phyloP scores from a whole-genome alignment of 2,113 vertebrate genomes.

The Spea bombifrons region DNA sequence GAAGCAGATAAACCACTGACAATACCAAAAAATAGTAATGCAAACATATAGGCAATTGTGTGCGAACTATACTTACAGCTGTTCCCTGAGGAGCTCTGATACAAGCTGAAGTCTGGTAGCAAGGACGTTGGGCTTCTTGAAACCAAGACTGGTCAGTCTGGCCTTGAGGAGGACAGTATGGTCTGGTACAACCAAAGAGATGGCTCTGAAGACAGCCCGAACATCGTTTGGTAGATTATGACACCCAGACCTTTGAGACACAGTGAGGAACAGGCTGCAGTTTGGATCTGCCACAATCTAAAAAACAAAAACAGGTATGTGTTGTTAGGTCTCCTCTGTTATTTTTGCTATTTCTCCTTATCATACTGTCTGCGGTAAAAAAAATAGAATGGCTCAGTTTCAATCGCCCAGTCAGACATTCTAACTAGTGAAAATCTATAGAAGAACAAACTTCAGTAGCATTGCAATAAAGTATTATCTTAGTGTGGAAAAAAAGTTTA shows the following conservation, averaged over 20 bases:
- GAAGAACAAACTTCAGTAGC: no score
- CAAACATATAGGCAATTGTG: no score
- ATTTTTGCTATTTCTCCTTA: background rate
- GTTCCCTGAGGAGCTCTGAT: slow-evolving; percentile 38
- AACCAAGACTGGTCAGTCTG: slow-evolving; percentile 43
- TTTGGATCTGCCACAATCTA: slow-evolving; percentile 27
- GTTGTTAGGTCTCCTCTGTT: no score
- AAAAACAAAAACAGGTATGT: background rate
- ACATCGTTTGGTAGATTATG: slow-evolving; percentile 25
- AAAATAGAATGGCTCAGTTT: no score
- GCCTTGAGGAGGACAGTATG: slow-evolving; percentile 28
- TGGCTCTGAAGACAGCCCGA: slow-evolving; percentile 23
- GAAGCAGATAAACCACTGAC: no score
- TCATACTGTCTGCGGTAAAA: no score
- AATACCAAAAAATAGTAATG: no score
- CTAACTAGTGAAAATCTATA: no score
- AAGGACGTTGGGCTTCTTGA: slow-evolving; percentile 37
- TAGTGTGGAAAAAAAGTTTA: no score
- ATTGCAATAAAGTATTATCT: no score
- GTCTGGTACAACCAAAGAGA: slow-evolving; percentile 38
- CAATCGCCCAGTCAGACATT: no score
- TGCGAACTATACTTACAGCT: slow-evolving; percentile 35
- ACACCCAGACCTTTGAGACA: slow-evolving; percentile 17
- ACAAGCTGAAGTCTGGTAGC: slow-evolving; percentile 41
- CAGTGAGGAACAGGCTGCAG: slow-evolving; percentile 35